phyloP scores from a whole-genome alignment of 2,888 invertebrate genomes.

The Trilocha varians region DNA sequence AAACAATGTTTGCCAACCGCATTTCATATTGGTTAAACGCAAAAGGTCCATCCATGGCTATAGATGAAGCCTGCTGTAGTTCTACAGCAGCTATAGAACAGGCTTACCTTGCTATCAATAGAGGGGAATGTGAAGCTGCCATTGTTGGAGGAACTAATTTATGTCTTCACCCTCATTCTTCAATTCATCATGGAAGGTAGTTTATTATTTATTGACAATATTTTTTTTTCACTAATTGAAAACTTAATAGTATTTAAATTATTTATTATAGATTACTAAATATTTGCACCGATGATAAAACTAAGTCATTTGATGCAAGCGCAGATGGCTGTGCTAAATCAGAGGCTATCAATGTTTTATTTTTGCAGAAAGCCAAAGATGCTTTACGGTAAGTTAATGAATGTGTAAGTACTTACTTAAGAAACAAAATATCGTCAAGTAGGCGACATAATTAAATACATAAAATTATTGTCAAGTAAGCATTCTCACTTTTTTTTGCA shows the following conservation, averaged over 20 bases:
- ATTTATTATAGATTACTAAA: constrained; percentile 21
- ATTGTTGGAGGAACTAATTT: constrained; percentile 69
- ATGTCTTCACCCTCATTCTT: constrained; percentile 43
- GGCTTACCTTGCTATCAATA: constrained; percentile 27
- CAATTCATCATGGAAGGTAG: constrained; percentile 21
- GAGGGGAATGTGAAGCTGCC: constrained; percentile 53
- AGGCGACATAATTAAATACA: too few relatives aligned
- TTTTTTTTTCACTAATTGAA: too few relatives aligned
- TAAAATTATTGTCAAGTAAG: too few relatives aligned
- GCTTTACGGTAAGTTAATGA: constrained; percentile 22
- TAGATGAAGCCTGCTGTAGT: constrained; percentile 33
- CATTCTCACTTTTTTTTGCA: constrained; percentile 9
- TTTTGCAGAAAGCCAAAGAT: constrained; percentile 76
- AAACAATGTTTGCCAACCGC: constrained; percentile 39
- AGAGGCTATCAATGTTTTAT: constrained; percentile 78
- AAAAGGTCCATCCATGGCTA: constrained; percentile 34
- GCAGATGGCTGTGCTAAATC: constrained; percentile 81
- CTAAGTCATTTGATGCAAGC: constrained; percentile 86
- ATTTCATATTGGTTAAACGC: constrained; percentile 42
- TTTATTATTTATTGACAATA: background rate
- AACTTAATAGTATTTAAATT: too few relatives aligned
- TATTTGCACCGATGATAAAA: constrained; percentile 84
- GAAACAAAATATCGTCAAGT: too few relatives aligned
- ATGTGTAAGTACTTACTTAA: too few relatives aligned
- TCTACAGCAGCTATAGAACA: constrained; percentile 30